Evolutionary conservation across 2,888 invertebrate genomes (phyloP), one percentile per base, ranked within the genome.

Genomic region (Cosmorhoe ocellata): DNA sequence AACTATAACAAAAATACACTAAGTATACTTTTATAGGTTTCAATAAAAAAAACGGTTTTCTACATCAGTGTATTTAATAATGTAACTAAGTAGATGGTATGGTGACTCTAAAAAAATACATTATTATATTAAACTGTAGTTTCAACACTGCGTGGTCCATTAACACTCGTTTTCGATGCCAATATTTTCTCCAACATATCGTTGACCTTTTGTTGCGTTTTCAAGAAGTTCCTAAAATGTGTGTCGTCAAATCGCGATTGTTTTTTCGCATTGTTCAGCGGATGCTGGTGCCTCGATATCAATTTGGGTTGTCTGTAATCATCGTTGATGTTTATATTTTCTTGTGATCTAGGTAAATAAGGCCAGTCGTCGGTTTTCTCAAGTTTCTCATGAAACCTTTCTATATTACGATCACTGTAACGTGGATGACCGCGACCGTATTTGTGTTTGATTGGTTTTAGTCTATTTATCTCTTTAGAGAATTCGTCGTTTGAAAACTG

Each of bases 201-300:
- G 10, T 84, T 88, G 0, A 89, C 88, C 61, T 84, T 87, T 58
- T 87, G 76, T 55, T 90, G 89, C 0, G 83, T 80, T 47, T 80
- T 79, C 8, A 89, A 43, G 47, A 89, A 83, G 48, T 82, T 81
- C 5, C 61, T 74, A 30, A 86, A 87, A 59, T 81, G 82, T 1
- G 71, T 61, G 39, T 85, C 84, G 39, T 83, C 79, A 14, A 71
- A 78, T 8, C 55, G 61, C 1, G 61, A 27, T 1, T 62, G 62
- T 37, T 66, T 69, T 38, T 74, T 79, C 9, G 66, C 54, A 1
- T 67, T 60, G 26, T 57, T 61, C n/a, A 84, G 27, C 0, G 86
- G 74, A 42, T 69, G 51, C 47, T 82, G 83, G 9, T 81, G 70
- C 42, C 87, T 71, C 4, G 79, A 59, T 0, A 67, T 61, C 10